phyloP scores from a whole-genome alignment of 2,113 vertebrate genomes.

The Amazona guildingii region DNA sequence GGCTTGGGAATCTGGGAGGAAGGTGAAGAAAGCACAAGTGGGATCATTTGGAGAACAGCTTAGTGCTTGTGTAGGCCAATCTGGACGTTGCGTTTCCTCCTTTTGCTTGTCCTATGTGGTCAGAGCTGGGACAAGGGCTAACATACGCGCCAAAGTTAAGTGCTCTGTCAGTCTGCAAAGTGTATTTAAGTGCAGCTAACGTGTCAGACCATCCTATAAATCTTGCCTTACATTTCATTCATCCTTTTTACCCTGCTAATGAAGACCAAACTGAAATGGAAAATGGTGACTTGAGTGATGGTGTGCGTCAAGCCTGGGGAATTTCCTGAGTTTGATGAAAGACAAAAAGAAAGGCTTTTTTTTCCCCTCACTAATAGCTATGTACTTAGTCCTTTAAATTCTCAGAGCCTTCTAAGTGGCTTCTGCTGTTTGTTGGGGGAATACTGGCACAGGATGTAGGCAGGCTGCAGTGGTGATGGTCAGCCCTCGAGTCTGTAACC shows the following conservation, averaged over 20 bases:
- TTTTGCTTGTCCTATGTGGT: neutral
- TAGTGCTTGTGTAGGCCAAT: neutral
- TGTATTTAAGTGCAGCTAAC: neutral
- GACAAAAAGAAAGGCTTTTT: neutral
- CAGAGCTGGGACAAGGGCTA: neutral
- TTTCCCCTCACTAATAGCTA: accelerated
- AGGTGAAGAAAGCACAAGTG: neutral
- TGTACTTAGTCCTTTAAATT: neutral
- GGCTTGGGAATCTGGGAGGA: conserved; percentile 1
- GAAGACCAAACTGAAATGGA: neutral
- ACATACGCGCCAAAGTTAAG: neutral
- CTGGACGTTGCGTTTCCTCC: neutral
- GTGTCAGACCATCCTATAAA: neutral
- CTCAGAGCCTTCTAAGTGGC: neutral
- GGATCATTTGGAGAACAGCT: neutral
- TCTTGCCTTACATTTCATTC: neutral
- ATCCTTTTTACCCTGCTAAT: neutral
- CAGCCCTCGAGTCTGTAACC: conserved; percentile 27
- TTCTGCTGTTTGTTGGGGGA: neutral
- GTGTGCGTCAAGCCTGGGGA: neutral
- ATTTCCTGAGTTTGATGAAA: conserved; percentile 18
- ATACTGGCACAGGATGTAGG: neutral
- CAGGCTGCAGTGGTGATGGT: neutral
- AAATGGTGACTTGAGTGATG: neutral
- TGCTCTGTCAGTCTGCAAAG: neutral